Base-by-base conservation (phyloP, 2,113 vertebrate genomes). In the Vidua macroura region DNA sequence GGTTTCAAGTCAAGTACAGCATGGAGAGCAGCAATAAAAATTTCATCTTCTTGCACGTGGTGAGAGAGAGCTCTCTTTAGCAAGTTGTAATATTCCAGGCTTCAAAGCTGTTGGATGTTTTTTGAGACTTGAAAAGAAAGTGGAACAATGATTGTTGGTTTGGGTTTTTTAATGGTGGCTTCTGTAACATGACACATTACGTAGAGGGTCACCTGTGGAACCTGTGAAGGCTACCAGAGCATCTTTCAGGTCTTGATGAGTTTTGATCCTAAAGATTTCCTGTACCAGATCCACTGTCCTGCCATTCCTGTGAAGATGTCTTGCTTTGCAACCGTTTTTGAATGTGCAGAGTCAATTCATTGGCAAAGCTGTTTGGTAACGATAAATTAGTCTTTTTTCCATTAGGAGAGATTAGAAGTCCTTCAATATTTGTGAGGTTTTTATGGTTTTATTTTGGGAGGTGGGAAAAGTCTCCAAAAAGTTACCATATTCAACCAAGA, bases 1-100 rank as follows among this genome's bases (percentile, higher is more conserved):
- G n/a, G 49, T 84, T 95, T 88, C 56, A 72, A 73, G 76, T 56
- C 79, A 90, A 81, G 62, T 72, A 55, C n/a, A 79, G 69, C 92
- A 72, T 28, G 58, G 55, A 91, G 49, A 93, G 13, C n/a, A 84
- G 64, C 39, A 60, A 52, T 81, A 70, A 67, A 70, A 73, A 30
- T 60, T 27, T 82, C 37, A 64, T 73, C 37, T 83, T 59, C 33
- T 64, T 90, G n/a, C 44, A 53, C 13, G 17, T 11, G 2, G 28
- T 53, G 44, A 59, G 49, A 63, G 30, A 19, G 22, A 51, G 30
- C 11, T 92, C 41, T 78, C 48, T 67, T 59, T 27, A 80, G 15
- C 64, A 67, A 7, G 13, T 39, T 39, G 7, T 0, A 6, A 23
- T 22, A 58, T 59, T 60, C 11, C 23, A 78, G 58, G 35, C 15